Evolutionary conservation across 2,888 invertebrate species (phyloP), one percentile per base, ranked within the genome.

Genomic region (Anoplius nigerrimus): DNA sequence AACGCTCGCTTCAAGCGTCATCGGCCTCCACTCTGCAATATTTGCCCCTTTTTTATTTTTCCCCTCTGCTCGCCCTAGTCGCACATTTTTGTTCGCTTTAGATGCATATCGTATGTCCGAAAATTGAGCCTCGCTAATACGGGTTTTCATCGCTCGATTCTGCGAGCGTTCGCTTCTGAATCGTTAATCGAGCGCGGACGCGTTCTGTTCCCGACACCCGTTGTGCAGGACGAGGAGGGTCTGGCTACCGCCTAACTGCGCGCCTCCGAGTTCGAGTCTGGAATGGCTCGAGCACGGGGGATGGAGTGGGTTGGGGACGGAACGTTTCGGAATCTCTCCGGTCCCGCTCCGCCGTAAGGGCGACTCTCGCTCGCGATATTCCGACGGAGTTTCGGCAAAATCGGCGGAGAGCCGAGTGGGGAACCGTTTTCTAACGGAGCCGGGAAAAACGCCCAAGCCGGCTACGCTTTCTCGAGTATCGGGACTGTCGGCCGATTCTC

Each of bases 251-350:
- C 61, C 68, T 73, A 72, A 73, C 72, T 72, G 72, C 73, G 62
- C 68, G 69, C 63, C 69, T 66, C 66, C 61, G 66, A 73, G 68
- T 66, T 69, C 65, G 69, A 71, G 67, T 58, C 68, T 62, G 65
- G 58, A 69, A 69, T 61, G 71, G 62, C 62, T 69, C 59, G 69
- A 64, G 72, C 58, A 52, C 34, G 45, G 46, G 42, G 60, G 71
- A 42, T 48, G n/a, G 16, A 57, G 59, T 61, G 52, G 60, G 52
- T 51, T 34, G 55, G 70, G 66, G 56, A 27, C 48, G 71, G 71
- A 72, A 64, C 71, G 72, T 72, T 72, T 71, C 64, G 72, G 72
- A 72, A 72, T 72, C 72, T 72, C 72, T 72, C 62, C 66, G 72
- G 59, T 69, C 46, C 57, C 60, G 56, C 63, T 71, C 66, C 61